These are phyloP conservation scores for Sclerodermus sp. DNA, from an alignment of 2,888 invertebrate species.

Conservation along the genomic window DNA sequence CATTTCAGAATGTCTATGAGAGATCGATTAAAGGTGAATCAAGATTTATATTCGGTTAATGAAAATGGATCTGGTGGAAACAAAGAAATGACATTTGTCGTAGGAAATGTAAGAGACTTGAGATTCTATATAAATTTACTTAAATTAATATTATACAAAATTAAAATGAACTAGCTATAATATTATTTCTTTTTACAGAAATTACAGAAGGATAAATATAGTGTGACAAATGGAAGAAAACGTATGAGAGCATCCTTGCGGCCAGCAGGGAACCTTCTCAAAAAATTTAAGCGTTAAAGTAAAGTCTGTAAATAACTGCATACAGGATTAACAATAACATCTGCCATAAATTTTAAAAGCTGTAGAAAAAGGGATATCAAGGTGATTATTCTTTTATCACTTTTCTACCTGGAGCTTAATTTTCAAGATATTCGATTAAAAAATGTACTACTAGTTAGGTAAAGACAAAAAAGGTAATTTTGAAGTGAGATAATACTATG, in stretches of 20 bases:
- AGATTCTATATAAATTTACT: no score
- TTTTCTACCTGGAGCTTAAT: no score
- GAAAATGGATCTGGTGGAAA: slow-evolving; percentile 69
- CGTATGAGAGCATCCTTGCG: slow-evolving; percentile 68
- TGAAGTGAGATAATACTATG: no score
- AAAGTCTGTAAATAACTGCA: slow-evolving; percentile 11
- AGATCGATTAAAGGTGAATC: slow-evolving; percentile 70
- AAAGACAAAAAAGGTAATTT: no score
- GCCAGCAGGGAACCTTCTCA: slow-evolving; percentile 58
- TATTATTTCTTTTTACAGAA: not conserved
- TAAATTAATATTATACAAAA: not conserved
- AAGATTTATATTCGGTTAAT: slow-evolving; percentile 59
- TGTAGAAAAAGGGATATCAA: no score
- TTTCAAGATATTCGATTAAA: no score
- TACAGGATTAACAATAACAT: no score
- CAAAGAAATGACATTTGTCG: slow-evolving; percentile 77
- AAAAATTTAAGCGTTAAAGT: slow-evolving; percentile 50
- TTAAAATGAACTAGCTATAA: not conserved
- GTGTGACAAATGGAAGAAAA: slow-evolving; percentile 68
- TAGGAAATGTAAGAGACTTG: slow-evolving; percentile 61
- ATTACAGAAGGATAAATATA: not conserved
- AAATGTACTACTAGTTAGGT: no score
- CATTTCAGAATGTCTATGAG: slow-evolving; percentile 71
- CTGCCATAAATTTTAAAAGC: no score
- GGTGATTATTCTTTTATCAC: no score